Evolutionary conservation across 2,888 invertebrate genomes (phyloP).

Genomic region (Loripinus fragilis): DNA sequence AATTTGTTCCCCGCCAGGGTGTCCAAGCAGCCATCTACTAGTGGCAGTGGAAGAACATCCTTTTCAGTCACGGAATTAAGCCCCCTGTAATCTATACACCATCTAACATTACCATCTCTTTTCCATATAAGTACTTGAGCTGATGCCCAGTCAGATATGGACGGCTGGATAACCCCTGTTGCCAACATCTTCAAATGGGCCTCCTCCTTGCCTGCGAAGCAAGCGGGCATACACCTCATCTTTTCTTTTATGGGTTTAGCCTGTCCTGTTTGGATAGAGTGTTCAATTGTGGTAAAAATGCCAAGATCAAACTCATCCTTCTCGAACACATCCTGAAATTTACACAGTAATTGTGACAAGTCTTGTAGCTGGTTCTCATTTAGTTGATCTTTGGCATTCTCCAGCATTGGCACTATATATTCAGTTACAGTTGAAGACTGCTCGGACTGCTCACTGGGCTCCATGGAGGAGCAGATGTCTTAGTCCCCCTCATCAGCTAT

Average conservation of each 20-base stretch:
- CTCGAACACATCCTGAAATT: conserved; percentile 47
- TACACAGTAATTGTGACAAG: conserved; percentile 2
- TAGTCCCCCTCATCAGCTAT: too few species aligned
- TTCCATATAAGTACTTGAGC: neutral
- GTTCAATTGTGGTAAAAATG: conserved; percentile 29
- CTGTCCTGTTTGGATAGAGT: conserved; percentile 34
- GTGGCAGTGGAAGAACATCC: neutral
- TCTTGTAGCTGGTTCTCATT: conserved; percentile 6
- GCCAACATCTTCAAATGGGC: conserved; percentile 23
- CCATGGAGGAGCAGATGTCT: too few species aligned
- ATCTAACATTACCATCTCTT: neutral
- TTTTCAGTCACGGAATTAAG: neutral
- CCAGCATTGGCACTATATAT: too few species aligned
- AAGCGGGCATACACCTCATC: conserved; percentile 37
- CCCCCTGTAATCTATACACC: neutral
- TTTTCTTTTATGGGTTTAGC: conserved; percentile 37
- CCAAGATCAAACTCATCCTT: conserved; percentile 47
- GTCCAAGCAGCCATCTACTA: neutral
- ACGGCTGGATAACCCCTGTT: neutral
- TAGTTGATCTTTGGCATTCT: too few species aligned
- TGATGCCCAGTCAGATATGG: neutral
- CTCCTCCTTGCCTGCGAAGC: conserved; percentile 34
- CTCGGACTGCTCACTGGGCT: too few species aligned
- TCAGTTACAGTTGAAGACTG: too few species aligned
- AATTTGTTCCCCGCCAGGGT: neutral